Evolutionary conservation across 2,888 invertebrate species (phyloP).

Genomic region (Caenorhabditis panamensis): DNA sequence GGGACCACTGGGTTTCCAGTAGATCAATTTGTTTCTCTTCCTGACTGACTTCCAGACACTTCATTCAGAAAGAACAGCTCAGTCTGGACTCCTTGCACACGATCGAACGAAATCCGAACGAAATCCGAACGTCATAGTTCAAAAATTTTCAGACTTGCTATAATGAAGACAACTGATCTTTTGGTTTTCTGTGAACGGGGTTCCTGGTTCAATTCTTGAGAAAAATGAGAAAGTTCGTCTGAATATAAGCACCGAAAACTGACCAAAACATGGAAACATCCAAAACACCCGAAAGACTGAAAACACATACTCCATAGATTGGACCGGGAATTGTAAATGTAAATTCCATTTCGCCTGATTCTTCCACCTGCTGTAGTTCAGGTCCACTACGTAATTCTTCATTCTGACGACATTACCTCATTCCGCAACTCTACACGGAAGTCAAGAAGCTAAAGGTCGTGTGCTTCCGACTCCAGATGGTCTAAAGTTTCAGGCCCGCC

Average conservation of each 20-base stretch:
- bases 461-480: not conserved
- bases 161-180: too few species aligned
- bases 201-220: not conserved
- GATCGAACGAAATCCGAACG: too few species aligned
- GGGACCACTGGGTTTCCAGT: too few species aligned
- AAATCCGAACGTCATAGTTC: too few species aligned
- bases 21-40: too few species aligned
- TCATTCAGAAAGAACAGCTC: too few species aligned
- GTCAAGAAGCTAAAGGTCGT: not conserved
- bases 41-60: too few species aligned
- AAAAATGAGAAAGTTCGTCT: too few species aligned
- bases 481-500: not conserved
- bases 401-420: not conserved
- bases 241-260: not conserved
- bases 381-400: not conserved
- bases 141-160: too few species aligned
- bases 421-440: not conserved
- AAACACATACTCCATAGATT: not conserved
- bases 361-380: slow-evolving; percentile 5
- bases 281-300: not conserved
- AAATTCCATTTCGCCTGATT: not conserved
- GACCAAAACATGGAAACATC: not conserved
- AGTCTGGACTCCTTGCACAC: too few species aligned
- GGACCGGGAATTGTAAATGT: too few species aligned
- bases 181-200: too few species aligned